These are phyloP conservation scores for Drosophila longiperda DNA, from an alignment of 2,888 invertebrate species.

Conservation along the genomic window DNA sequence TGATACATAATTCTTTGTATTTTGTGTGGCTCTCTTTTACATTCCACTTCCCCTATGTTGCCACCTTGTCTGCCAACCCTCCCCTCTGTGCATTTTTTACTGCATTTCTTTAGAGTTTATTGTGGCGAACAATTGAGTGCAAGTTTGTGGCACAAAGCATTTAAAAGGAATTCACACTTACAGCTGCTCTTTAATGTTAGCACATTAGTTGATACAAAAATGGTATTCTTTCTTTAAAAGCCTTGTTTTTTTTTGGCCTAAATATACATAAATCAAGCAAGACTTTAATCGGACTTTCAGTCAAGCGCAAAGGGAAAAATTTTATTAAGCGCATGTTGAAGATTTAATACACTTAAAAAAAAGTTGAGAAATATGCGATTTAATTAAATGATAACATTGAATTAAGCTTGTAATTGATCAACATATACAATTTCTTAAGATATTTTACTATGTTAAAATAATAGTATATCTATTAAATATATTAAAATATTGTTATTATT, in stretches of 20 bases:
- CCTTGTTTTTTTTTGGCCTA: neutral
- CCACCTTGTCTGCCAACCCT: neutral
- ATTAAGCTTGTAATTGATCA: neutral
- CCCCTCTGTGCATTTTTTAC: slow-evolving; percentile 34
- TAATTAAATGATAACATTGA: neutral
- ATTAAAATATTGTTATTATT: neutral
- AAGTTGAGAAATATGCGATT: neutral
- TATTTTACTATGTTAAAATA: neutral
- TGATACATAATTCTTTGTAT: slow-evolving; percentile 78
- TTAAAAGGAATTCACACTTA: slow-evolving; percentile 10
- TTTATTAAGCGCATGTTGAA: too few relatives aligned
- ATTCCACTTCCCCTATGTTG: neutral
- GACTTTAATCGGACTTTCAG: slow-evolving; percentile 29
- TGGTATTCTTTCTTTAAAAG: slow-evolving; percentile 8
- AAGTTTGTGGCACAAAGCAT: slow-evolving; percentile 55
- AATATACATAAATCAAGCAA: slow-evolving; percentile 2
- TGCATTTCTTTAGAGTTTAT: slow-evolving; percentile 48
- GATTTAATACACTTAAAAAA: neutral
- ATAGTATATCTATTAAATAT: too few relatives aligned
- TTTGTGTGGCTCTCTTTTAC: slow-evolving; percentile 27
- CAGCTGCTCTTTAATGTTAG: slow-evolving; percentile 22
- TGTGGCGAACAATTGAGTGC: slow-evolving; percentile 56
- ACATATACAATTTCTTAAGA: neutral
- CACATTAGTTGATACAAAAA: slow-evolving; percentile 17
- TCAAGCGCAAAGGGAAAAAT: neutral